These are phyloP conservation scores for Zaprionus camerounensis DNA, from an alignment of 1,140 invertebrate genomes.

Conservation along the genomic window DNA sequence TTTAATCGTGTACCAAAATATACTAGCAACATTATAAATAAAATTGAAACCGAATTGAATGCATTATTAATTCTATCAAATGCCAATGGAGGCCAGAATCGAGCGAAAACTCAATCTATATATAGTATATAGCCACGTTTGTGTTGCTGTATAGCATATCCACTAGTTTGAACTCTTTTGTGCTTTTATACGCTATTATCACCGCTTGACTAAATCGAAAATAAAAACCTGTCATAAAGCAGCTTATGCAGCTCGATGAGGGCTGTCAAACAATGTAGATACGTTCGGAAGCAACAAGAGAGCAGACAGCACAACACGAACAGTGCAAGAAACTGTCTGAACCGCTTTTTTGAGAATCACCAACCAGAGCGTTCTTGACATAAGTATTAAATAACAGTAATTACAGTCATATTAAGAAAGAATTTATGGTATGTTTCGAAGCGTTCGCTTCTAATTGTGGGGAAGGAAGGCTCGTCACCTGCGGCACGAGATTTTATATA, in stretches of 20 bases:
- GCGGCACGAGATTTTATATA: not conserved
- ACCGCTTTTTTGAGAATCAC: not conserved
- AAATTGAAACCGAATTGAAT: slow-evolving; percentile 55
- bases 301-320: not conserved
- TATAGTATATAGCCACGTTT: not conserved
- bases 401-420: not conserved
- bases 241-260: slow-evolving; percentile 8
- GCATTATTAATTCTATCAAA: slow-evolving; percentile 32
- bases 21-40: slow-evolving; percentile 59
- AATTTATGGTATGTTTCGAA: not conserved
- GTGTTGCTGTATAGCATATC: not conserved
- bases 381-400: slow-evolving; percentile 9
- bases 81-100: slow-evolving; percentile 18
- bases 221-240: slow-evolving; percentile 21
- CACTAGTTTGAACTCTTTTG: slow-evolving; percentile 1
- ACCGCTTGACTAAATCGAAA: not conserved
- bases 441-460: not conserved
- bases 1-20: slow-evolving; percentile 54
- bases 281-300: not conserved
- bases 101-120: slow-evolving; percentile 14
- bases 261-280: not conserved
- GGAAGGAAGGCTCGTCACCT: slow-evolving; percentile 2
- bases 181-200: slow-evolving; percentile 17
- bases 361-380: not conserved
- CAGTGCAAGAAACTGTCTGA: not conserved